Percentiles rank a stretch among this genome's conserved stretches.
Conservation (phyloP, 2,113 vertebrate species). For the Crotalus helleri region DNA sequence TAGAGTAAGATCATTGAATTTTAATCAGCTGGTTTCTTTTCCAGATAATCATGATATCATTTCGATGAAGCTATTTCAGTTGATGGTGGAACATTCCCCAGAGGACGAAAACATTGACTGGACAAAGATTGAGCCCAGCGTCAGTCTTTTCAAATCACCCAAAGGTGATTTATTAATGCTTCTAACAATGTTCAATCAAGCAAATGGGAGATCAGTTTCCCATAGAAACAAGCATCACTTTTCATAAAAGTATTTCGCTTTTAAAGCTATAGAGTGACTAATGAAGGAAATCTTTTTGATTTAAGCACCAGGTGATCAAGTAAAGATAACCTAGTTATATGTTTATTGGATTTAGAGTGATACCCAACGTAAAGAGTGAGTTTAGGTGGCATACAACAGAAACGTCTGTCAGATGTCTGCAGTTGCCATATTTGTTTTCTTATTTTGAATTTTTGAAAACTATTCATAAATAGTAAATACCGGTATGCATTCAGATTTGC, state of each 20-base stretch:
- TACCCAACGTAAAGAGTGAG: neutral
- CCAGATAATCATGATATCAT: conserved; percentile 97
- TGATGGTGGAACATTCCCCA: conserved; percentile 90
- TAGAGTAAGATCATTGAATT: fast-evolving
- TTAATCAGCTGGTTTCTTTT: conserved; percentile 9
- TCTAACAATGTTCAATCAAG: neutral
- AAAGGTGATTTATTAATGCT: conserved; percentile 76
- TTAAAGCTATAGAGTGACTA: neutral
- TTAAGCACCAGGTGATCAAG: neutral
- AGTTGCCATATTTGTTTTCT: neutral
- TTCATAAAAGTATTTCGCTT: neutral
- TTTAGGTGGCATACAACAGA: neutral
- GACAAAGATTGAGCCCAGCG: conserved; percentile 97
- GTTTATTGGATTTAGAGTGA: neutral
- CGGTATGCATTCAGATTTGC: neutral
- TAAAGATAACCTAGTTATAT: neutral
- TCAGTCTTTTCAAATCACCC: conserved; percentile 92
- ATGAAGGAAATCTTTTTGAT: neutral
- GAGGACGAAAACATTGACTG: conserved; percentile 93
- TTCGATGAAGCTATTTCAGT: conserved; percentile 98
- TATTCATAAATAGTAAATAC: neutral
- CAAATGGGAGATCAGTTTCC: fast-evolving
- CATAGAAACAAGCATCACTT: neutral
- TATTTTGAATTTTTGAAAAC: neutral
- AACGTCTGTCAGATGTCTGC: neutral